A percentile compares a stretch with the other conserved stretches of the same genome.
phyloP scores from a whole-genome alignment of 2,113 vertebrate genomes.

The Gymnarchus niloticus region DNA sequence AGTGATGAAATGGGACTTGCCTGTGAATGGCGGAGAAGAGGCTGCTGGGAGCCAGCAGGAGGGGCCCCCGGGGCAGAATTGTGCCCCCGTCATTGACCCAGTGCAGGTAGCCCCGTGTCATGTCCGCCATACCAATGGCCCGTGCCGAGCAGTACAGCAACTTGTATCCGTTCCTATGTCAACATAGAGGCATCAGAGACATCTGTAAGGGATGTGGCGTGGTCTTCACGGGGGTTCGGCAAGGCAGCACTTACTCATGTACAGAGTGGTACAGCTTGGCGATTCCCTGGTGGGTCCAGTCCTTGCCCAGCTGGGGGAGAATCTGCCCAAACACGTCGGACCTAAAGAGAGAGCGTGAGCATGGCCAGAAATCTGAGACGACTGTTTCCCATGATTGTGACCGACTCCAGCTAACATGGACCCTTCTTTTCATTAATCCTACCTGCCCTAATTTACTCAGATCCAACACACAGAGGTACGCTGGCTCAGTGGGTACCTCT shows the following conservation, averaged over 20 bases:
- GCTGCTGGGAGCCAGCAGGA: constrained; percentile 96
- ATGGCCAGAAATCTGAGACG: not conserved
- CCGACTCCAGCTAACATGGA: too few relatives aligned
- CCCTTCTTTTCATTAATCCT: too few relatives aligned
- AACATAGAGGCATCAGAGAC: not conserved
- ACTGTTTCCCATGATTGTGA: not conserved
- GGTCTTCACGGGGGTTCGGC: too few relatives aligned
- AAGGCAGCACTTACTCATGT: constrained; percentile 93
- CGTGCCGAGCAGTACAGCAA: constrained; percentile 96
- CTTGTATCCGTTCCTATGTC: constrained; percentile 90
- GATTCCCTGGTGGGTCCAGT: constrained; percentile 98
- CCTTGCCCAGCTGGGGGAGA: constrained; percentile 94
- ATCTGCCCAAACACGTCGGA: constrained; percentile 97
- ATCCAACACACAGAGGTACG: not conserved
- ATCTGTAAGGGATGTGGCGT: constrained; percentile 29
- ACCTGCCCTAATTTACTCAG: not conserved
- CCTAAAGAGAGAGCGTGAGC: constrained; percentile 49
- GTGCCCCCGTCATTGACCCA: constrained; percentile 96
- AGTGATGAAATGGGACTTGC: constrained; percentile 50
- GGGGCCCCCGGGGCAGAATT: constrained; percentile 85
- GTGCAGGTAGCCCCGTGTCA: constrained; percentile 93
- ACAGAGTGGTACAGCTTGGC: constrained; percentile 96
- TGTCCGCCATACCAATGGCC: constrained; percentile 96
- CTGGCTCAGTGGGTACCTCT: not conserved
- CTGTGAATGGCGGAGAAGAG: constrained; percentile 97